A percentile compares a stretch with the other conserved stretches of the same genome.
Evolutionary conservation across 2,888 invertebrate genomes (phyloP).

Genomic region (Drepanosiphum platanoidis): DNA sequence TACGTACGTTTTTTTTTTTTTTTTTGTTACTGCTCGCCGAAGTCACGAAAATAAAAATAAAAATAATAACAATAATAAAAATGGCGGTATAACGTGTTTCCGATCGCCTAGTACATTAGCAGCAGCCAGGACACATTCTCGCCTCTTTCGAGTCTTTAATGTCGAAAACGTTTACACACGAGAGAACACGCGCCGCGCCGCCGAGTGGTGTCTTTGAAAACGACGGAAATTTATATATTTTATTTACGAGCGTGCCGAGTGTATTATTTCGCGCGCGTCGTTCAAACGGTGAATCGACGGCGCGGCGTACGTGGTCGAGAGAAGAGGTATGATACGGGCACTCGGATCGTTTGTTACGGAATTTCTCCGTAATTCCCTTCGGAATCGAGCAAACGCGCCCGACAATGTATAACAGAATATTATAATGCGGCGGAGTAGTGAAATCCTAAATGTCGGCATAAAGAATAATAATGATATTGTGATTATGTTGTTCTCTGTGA

Average conservation of each 20-base stretch:
- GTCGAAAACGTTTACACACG: conserved; percentile 41
- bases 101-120: neutral
- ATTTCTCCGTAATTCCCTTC: conserved; percentile 5
- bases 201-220: neutral
- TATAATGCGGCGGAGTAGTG: neutral
- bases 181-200: neutral
- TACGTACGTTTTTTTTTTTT: neutral
- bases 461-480: conserved; percentile 31
- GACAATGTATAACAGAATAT: neutral
- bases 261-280: neutral
- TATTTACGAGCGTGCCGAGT: neutral
- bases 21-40: neutral
- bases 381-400: neutral
- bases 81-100: neutral
- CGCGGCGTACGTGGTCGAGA: too few relatives aligned
- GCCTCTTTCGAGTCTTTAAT: neutral
- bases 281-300: neutral
- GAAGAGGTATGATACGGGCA: neutral
- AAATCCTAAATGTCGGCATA: conserved; percentile 25
- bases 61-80: neutral
- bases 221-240: neutral
- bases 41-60: neutral
- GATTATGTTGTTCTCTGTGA: conserved; percentile 34
- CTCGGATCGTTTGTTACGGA: neutral
- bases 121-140: neutral